Evolutionary conservation across 2,888 invertebrate species (phyloP).

Genomic region (Eupithecia vulgata): DNA sequence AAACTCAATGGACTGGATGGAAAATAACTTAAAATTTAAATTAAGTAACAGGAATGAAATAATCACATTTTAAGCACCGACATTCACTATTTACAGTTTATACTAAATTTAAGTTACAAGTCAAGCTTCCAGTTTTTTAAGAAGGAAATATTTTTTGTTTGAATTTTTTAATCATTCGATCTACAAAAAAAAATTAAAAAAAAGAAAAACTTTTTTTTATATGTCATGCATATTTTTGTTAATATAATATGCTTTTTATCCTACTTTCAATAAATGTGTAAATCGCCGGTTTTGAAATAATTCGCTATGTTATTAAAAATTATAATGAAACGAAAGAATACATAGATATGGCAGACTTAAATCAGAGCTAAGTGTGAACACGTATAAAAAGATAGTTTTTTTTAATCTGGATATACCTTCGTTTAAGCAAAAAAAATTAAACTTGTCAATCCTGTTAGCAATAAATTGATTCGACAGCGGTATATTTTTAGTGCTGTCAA

Average conservation of each 20-base stretch:
- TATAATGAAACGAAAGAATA: too few species aligned
- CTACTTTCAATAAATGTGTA: too few species aligned
- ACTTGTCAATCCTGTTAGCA: too few species aligned
- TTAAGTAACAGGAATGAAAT: slow-evolving; percentile 32
- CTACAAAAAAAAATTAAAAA: not conserved
- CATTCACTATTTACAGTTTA: slow-evolving; percentile 51
- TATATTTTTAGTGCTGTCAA: too few species aligned
- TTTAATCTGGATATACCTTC: not conserved
- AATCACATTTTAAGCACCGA: slow-evolving; percentile 38
- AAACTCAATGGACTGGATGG: not conserved
- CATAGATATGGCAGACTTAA: not conserved
- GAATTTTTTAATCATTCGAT: not conserved
- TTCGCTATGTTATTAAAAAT: too few species aligned
- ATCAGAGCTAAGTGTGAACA: not conserved
- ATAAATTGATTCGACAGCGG: too few species aligned
- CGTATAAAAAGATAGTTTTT: not conserved
- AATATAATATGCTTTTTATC: too few species aligned
- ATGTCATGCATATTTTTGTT: too few species aligned
- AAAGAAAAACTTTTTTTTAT: too few species aligned
- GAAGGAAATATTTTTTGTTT: not conserved
- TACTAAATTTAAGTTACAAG: not conserved
- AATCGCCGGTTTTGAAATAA: too few species aligned
- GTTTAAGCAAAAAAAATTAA: too few species aligned
- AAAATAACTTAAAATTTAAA: not conserved
- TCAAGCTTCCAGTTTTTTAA: not conserved